Conservation (phyloP, 2,113 vertebrate genomes). For the Fregata magnificens region DNA sequence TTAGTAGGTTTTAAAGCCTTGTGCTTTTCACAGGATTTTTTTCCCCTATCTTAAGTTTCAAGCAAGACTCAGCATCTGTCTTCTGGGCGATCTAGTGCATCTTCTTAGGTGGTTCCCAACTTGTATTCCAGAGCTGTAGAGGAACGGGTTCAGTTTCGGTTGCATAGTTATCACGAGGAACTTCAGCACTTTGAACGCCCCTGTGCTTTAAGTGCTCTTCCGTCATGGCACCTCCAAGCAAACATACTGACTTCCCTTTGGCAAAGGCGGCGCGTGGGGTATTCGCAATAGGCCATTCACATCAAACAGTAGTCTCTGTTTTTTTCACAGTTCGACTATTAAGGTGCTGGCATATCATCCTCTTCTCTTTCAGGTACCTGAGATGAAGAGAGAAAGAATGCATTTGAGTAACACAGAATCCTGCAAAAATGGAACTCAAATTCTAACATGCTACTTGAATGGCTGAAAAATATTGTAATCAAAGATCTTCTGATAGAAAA, state of each 20-base stretch:
- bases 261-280: not conserved
- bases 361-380: constrained; percentile 82
- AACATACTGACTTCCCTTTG: not conserved
- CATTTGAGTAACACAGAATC: not conserved
- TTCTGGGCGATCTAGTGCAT: not conserved
- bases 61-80: not conserved
- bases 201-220: not conserved
- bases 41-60: not conserved
- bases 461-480: fast-evolving
- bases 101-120: not conserved
- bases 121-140: not conserved
- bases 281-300: fast-evolving
- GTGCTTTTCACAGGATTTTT: not conserved
- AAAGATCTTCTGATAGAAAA: not conserved
- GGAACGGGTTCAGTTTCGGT: fast-evolving
- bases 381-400: not conserved
- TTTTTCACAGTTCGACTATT: constrained; percentile 64
- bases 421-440: not conserved
- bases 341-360: constrained; percentile 74
- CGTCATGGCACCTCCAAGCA: not conserved
- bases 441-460: fast-evolving
- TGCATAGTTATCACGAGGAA: fast-evolving
- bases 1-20: not conserved
- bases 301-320: constrained; percentile 86
- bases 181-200: fast-evolving